Conservation (phyloP, 2,888 invertebrate genomes). For the Drosophila mulleri region DNA sequence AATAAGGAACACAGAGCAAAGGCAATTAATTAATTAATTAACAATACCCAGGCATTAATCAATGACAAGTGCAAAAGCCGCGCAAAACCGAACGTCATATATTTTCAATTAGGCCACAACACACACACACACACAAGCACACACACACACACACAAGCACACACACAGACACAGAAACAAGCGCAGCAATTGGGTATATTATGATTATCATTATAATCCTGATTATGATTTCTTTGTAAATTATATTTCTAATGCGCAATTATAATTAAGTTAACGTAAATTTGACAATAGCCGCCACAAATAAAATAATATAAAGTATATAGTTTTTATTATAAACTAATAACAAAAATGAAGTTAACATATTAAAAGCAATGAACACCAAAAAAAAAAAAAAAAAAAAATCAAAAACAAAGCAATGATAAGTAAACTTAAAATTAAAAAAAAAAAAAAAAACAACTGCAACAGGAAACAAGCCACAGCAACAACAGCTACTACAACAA, state of each 20-base stretch:
- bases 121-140: slow-evolving; percentile 4
- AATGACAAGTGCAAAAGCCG: slow-evolving; percentile 65
- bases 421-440: not conserved
- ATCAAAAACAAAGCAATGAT: slow-evolving; percentile 20
- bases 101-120: slow-evolving; percentile 32
- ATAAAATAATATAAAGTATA: slow-evolving; percentile 2
- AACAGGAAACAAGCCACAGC: slow-evolving; percentile 18
- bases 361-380: slow-evolving; percentile 17
- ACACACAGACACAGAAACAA: slow-evolving; percentile 2
- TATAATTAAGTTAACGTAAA: slow-evolving; percentile 26
- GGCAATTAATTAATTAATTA: slow-evolving; percentile 48
- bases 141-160: not conserved
- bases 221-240: slow-evolving; percentile 26
- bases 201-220: slow-evolving; percentile 4
- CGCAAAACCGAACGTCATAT: slow-evolving; percentile 54
- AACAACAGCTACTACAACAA: slow-evolving; percentile 15
- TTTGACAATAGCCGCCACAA: slow-evolving; percentile 45
- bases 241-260: slow-evolving; percentile 31
- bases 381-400: slow-evolving; percentile 4
- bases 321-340: slow-evolving; percentile 12
- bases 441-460: slow-evolving; percentile 8
- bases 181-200: slow-evolving; percentile 8
- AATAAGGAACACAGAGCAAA: slow-evolving; percentile 37
- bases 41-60: slow-evolving; percentile 55
- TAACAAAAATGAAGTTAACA: not conserved